These are phyloP conservation scores for Eristalinus aeneus DNA, from an alignment of 2,888 invertebrate species.

Conservation along the genomic window DNA sequence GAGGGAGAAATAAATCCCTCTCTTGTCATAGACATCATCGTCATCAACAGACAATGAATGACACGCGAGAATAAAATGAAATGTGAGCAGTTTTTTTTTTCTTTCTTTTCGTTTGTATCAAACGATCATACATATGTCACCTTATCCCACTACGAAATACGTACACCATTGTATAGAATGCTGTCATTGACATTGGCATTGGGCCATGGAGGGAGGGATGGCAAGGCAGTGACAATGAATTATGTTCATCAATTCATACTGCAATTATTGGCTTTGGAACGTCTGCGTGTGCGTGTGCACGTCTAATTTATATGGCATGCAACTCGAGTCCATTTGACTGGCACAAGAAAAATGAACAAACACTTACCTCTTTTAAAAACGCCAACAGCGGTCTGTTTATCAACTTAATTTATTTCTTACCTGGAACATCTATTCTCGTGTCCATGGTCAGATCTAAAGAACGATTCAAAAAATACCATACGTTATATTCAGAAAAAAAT, in stretches of 20 bases:
- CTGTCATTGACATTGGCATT: slow-evolving; percentile 71
- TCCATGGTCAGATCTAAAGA: not conserved
- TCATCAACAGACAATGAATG: slow-evolving; percentile 66
- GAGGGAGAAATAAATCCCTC: slow-evolving; percentile 58
- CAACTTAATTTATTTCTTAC: slow-evolving; percentile 3
- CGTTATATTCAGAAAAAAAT: not conserved
- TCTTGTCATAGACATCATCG: slow-evolving; percentile 62
- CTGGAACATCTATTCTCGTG: not conserved
- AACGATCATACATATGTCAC: slow-evolving; percentile 62
- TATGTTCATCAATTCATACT: slow-evolving; percentile 50
- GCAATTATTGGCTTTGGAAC: slow-evolving; percentile 36
- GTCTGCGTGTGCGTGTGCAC: slow-evolving; percentile 9
- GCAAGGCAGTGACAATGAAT: slow-evolving; percentile 51
- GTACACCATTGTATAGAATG: slow-evolving; percentile 30
- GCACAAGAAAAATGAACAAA: not conserved
- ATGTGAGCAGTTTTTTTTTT: slow-evolving; percentile 38
- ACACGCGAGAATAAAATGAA: slow-evolving; percentile 48
- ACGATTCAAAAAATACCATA: not conserved
- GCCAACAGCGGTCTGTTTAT: not conserved
- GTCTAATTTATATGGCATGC: not conserved
- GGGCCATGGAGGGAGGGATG: slow-evolving; percentile 27
- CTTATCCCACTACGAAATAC: slow-evolving; percentile 41
- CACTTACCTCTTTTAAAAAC: not conserved
- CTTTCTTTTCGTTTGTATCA: not conserved
- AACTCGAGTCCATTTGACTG: slow-evolving; percentile 13